Evolutionary conservation across 2,888 invertebrate species (phyloP).

Genomic region (Diabrotica balteata): DNA sequence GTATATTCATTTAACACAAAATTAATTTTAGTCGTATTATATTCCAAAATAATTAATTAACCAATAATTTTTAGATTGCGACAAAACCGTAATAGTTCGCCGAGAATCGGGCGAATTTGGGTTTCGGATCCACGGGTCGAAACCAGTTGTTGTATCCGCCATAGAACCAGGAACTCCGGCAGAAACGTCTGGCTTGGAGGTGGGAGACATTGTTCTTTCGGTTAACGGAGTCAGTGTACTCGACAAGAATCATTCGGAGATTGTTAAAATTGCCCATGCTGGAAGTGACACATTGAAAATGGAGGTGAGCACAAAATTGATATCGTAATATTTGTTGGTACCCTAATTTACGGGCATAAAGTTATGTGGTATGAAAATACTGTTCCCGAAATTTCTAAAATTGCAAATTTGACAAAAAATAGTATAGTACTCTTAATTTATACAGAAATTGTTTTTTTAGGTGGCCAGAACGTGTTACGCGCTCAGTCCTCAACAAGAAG

Average conservation of each 20-base stretch:
- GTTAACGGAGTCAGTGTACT: constrained; percentile 91
- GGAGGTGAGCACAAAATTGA: constrained; percentile 64
- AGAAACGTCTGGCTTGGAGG: constrained; percentile 88
- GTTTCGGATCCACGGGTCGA: constrained; percentile 93
- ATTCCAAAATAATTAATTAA: no score
- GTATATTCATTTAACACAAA: no score
- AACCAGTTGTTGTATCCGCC: constrained; percentile 95
- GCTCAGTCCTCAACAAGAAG: constrained; percentile 71
- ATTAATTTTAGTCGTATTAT: no score
- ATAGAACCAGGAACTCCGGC: constrained; percentile 95
- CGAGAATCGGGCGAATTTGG: constrained; percentile 91
- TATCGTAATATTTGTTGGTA: background rate
- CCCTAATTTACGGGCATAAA: background rate
- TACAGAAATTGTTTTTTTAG: constrained; percentile 51
- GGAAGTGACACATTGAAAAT: constrained; percentile 86
- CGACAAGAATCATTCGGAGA: constrained; percentile 92
- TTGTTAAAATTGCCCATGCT: constrained; percentile 89
- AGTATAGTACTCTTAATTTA: no score
- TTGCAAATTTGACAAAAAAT: no score
- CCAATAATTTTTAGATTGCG: constrained; percentile 68
- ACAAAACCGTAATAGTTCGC: constrained; percentile 84
- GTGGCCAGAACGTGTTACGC: constrained; percentile 88
- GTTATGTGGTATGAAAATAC: no score
- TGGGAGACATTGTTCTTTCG: constrained; percentile 92
- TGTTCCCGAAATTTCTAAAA: no score